Evolutionary conservation across 2,113 vertebrate species (phyloP).

Genomic region (Siphamia tubifer): DNA sequence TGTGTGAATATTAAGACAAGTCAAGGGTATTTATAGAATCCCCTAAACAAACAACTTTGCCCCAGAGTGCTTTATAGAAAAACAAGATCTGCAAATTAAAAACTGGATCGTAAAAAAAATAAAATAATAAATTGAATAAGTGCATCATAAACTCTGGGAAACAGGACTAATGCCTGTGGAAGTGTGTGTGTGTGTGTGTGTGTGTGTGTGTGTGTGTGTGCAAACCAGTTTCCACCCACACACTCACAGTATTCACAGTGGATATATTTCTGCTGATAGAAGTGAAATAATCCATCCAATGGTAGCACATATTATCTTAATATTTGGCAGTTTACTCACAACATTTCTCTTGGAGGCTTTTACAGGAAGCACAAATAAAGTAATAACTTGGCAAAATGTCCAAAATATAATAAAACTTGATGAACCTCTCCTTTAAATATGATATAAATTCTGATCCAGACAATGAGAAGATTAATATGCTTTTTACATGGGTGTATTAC

Average conservation of each 20-base stretch:
- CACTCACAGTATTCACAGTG: slow-evolving; percentile 15
- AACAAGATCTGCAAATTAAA: slow-evolving; percentile 48
- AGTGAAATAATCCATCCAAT: slow-evolving; percentile 31
- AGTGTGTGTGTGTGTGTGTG: not conserved
- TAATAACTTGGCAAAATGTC: slow-evolving; percentile 19
- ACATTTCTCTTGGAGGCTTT: slow-evolving; percentile 19
- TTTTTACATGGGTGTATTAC: not conserved
- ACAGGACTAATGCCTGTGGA: not conserved
- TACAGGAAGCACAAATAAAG: slow-evolving; percentile 23
- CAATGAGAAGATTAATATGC: not conserved
- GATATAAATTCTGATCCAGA: too few relatives aligned
- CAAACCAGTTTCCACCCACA: slow-evolving; percentile 5
- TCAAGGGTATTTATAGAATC: slow-evolving; percentile 30
- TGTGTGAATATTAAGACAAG: slow-evolving; percentile 14
- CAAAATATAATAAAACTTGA: not conserved
- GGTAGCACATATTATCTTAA: slow-evolving; percentile 20
- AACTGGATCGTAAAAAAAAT: slow-evolving; percentile 9
- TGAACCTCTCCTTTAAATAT: not conserved
- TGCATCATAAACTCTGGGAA: slow-evolving; percentile 24
- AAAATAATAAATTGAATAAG: slow-evolving; percentile 26
- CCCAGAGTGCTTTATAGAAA: slow-evolving; percentile 20
- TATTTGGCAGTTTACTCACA: slow-evolving; percentile 19
- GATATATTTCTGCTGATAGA: slow-evolving; percentile 40
- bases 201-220: not conserved
- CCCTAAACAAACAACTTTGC: slow-evolving; percentile 14